Evolutionary conservation across 2,113 vertebrate species (phyloP).

Genomic region (Climacteris rufus): DNA sequence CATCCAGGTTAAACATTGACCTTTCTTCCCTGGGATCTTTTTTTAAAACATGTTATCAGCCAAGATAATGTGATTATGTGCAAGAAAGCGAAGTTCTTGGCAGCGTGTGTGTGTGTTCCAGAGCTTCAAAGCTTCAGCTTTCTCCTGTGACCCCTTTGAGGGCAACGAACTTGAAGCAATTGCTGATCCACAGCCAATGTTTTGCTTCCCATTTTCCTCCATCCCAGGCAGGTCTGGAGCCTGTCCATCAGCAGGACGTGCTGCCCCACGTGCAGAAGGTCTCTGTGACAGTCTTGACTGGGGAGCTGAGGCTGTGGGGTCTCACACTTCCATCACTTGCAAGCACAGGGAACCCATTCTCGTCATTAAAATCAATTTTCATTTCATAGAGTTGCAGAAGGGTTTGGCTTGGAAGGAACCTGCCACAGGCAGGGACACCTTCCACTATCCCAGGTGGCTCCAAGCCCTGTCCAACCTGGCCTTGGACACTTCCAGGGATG

Average conservation of each 20-base stretch:
- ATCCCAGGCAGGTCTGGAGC: not conserved
- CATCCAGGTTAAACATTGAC: not conserved
- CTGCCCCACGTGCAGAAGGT: not conserved
- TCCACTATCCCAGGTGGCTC: not conserved
- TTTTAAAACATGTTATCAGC: not conserved
- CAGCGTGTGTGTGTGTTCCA: not conserved
- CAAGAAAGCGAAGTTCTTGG: not conserved
- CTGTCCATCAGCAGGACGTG: not conserved
- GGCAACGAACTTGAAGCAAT: not conserved
- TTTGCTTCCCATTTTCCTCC: not conserved
- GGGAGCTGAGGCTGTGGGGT: not conserved
- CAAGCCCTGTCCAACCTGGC: rapidly evolving
- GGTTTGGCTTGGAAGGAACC: not conserved
- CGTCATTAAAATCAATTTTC: rapidly evolving
- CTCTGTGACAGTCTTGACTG: no score
- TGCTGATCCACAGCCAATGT: rapidly evolving
- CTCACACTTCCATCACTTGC: no score
- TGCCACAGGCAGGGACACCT: not conserved
- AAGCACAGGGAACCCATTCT: not conserved
- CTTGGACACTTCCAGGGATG: not conserved
- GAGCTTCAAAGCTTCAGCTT: not conserved
- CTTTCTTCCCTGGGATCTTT: not conserved
- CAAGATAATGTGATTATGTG: not conserved
- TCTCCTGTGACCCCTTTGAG: not conserved
- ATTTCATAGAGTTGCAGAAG: not conserved